phyloP scores from a whole-genome alignment of 2,888 invertebrate species.

The Marronus borbonicus region DNA sequence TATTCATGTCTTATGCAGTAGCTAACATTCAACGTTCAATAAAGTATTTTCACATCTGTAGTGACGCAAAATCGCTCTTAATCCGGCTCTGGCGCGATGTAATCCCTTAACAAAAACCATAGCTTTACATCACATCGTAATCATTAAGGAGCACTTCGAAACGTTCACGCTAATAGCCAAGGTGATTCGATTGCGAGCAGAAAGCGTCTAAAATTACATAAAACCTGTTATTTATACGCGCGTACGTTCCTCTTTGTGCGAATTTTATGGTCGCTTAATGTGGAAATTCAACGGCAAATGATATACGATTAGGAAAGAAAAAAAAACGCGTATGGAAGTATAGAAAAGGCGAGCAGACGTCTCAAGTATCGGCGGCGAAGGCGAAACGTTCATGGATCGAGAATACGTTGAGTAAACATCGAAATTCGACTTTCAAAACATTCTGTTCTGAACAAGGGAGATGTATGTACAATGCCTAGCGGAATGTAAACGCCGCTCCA shows the following conservation, averaged over 20 bases:
- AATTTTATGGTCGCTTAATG: conserved; percentile 33
- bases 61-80: too few relatives aligned
- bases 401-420: conserved; percentile 26
- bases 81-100: neutral
- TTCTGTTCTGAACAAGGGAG: neutral
- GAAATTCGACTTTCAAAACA: conserved; percentile 20
- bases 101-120: neutral
- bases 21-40: too few relatives aligned
- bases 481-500: neutral
- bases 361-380: neutral
- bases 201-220: conserved; percentile 36
- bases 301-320: conserved; percentile 23
- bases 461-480: conserved; percentile 4
- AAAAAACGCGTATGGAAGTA: neutral
- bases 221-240: conserved; percentile 34
- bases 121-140: conserved; percentile 12
- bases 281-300: conserved; percentile 31
- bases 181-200: conserved; percentile 12
- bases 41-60: too few relatives aligned
- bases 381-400: neutral
- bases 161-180: conserved; percentile 21
- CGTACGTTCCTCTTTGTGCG: conserved; percentile 16
- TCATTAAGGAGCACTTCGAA: neutral
- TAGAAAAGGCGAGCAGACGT: conserved; percentile 22
- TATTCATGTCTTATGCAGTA: too few relatives aligned